phyloP scores from a whole-genome alignment of 2,888 invertebrate species.

The Polydrusus pterygomalis region DNA sequence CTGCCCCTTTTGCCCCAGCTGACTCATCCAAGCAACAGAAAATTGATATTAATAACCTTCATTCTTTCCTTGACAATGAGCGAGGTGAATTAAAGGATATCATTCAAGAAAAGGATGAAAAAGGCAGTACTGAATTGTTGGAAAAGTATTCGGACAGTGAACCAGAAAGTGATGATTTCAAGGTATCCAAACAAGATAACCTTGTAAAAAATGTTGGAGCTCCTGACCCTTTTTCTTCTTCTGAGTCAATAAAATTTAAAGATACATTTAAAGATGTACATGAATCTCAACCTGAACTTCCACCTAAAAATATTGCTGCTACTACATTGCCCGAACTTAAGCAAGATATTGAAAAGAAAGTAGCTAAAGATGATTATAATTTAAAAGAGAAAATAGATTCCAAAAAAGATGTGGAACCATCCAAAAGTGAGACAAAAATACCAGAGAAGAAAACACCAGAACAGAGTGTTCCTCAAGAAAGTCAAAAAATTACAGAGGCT shows the following conservation, averaged over 20 bases:
- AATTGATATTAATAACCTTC: conserved; percentile 56
- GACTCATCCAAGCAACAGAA: conserved; percentile 59
- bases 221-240: conserved; percentile 4
- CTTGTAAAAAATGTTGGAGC: conserved; percentile 17
- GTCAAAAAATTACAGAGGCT: conserved; percentile 72
- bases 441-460: not conserved
- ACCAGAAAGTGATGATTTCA: conserved; percentile 70
- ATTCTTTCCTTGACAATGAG: conserved; percentile 68
- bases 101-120: conserved; percentile 32
- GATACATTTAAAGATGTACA: conserved; percentile 38
- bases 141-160: conserved; percentile 76
- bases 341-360: conserved; percentile 14
- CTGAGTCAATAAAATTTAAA: not conserved
- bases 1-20: conserved; percentile 54
- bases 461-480: not conserved
- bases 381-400: conserved; percentile 41
- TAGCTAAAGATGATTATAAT: conserved; percentile 36
- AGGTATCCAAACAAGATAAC: conserved; percentile 62
- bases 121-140: conserved; percentile 67
- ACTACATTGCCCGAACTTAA: conserved; percentile 31
- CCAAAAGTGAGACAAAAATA: conserved; percentile 35
- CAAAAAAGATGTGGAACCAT: conserved; percentile 42
- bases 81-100: conserved; percentile 58
- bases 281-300: conserved; percentile 51
- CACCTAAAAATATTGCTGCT: conserved; percentile 51